Conservation (phyloP, 2,888 invertebrate species). For the Monopis laevigella region DNA sequence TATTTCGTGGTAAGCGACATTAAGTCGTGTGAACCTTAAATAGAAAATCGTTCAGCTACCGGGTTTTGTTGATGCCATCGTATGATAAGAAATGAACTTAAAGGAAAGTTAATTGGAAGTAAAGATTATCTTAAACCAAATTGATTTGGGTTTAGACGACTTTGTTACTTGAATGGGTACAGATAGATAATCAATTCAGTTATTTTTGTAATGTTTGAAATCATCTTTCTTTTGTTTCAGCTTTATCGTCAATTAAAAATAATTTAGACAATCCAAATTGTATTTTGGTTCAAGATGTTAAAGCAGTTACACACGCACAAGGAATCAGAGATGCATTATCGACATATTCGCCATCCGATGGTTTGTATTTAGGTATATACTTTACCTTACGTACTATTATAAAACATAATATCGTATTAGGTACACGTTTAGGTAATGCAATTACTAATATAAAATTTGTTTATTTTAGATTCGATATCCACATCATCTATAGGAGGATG, state of each 20-base stretch:
- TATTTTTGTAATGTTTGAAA: conserved; percentile 10
- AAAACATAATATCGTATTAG: conserved; percentile 7
- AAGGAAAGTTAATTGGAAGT: conserved; percentile 46
- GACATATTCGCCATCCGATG: conserved; percentile 58
- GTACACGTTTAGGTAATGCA: conserved; percentile 10
- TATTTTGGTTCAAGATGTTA: conserved; percentile 89
- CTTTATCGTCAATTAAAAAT: conserved; percentile 90
- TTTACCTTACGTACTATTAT: too few relatives aligned
- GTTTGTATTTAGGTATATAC: conserved; percentile 28
- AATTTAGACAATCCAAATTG: conserved; percentile 89
- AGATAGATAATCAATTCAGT: not conserved
- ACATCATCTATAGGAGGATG: conserved; percentile 56
- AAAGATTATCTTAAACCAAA: conserved; percentile 25
- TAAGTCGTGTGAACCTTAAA: conserved; percentile 35
- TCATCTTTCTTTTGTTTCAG: conserved; percentile 66
- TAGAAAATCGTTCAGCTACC: conserved; percentile 44
- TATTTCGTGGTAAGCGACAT: conserved; percentile 20
- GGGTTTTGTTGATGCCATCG: conserved; percentile 39
- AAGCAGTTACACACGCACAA: conserved; percentile 88
- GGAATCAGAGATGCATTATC: conserved; percentile 78
- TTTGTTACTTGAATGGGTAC: not conserved
- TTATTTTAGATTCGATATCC: conserved; percentile 72
- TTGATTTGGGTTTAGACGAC: conserved; percentile 8
- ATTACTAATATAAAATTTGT: conserved; percentile 14
- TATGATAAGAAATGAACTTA: conserved; percentile 41